A percentile compares a stretch with the other conserved stretches of the same genome.
Conservation (phyloP, 2,113 vertebrate genomes). For the Willisornis vidua region DNA sequence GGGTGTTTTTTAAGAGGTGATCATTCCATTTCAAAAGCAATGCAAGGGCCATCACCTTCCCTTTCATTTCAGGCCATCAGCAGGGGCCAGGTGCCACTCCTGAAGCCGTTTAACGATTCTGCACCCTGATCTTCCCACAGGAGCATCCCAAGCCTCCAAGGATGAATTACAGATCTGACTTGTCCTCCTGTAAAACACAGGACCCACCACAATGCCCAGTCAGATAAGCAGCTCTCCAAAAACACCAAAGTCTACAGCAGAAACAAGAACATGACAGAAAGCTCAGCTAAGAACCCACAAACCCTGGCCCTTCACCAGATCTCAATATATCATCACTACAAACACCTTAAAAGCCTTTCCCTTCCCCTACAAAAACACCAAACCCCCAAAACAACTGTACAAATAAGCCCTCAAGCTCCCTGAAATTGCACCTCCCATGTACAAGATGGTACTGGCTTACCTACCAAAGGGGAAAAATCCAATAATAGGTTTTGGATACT, state of each 20-base stretch:
- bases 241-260: not conserved
- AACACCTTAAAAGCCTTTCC: not conserved
- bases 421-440: not conserved
- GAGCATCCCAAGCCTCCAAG: not conserved
- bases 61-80: not conserved
- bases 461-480: rapidly evolving
- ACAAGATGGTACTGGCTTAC: constrained; percentile 28
- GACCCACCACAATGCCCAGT: not conserved
- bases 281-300: not conserved
- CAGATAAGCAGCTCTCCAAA: not conserved
- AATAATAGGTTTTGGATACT: constrained; percentile 15
- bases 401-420: not conserved
- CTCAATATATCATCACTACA: not conserved
- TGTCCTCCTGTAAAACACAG: not conserved
- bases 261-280: not conserved
- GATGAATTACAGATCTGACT: not conserved
- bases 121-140: not conserved
- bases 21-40: not conserved
- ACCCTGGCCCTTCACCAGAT: not conserved
- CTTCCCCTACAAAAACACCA: not conserved
- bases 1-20: not conserved
- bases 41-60: not conserved
- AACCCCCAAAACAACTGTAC: not conserved
- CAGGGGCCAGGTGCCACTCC: not conserved
- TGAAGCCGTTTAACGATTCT: not conserved